Evolutionary conservation across 2,888 invertebrate genomes (phyloP).

Genomic region (Agrochola circellaris): DNA sequence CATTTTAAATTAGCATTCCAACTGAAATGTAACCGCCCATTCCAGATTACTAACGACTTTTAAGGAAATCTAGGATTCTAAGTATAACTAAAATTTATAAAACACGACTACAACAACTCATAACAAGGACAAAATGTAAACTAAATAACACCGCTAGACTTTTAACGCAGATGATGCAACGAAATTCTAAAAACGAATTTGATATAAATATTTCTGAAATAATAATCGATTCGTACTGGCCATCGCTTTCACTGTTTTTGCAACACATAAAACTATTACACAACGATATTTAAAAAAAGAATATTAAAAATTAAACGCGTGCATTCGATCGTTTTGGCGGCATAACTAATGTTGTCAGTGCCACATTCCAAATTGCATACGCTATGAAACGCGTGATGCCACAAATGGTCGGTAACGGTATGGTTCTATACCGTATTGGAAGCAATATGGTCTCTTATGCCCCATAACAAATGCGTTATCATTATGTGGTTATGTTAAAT

Average conservation of each 20-base stretch:
- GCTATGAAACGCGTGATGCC: slow-evolving; percentile 39
- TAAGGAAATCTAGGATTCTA: background rate
- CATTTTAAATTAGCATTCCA: background rate
- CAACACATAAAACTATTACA: slow-evolving; percentile 37
- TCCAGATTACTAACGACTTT: background rate
- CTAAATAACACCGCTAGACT: background rate
- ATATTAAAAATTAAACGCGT: slow-evolving; percentile 32
- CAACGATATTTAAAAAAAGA: slow-evolving; percentile 29
- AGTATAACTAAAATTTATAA: background rate
- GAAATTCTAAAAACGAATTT: background rate
- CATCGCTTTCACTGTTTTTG: slow-evolving; percentile 55
- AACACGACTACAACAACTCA: background rate
- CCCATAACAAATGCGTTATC: slow-evolving; percentile 16
- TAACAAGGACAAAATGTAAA: background rate
- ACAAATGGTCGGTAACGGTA: slow-evolving; percentile 55
- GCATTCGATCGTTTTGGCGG: slow-evolving; percentile 42
- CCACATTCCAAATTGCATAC: slow-evolving; percentile 63
- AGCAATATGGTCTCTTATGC: slow-evolving; percentile 33
- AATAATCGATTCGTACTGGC: background rate
- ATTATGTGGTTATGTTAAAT: slow-evolving; percentile 25
- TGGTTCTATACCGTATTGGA: slow-evolving; percentile 41
- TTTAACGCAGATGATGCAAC: background rate
- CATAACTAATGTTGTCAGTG: slow-evolving; percentile 59
- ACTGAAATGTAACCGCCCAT: background rate
- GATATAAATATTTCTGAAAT: background rate